Conservation (phyloP, 2,113 vertebrate genomes). For the Pachypanchax playfairii region DNA sequence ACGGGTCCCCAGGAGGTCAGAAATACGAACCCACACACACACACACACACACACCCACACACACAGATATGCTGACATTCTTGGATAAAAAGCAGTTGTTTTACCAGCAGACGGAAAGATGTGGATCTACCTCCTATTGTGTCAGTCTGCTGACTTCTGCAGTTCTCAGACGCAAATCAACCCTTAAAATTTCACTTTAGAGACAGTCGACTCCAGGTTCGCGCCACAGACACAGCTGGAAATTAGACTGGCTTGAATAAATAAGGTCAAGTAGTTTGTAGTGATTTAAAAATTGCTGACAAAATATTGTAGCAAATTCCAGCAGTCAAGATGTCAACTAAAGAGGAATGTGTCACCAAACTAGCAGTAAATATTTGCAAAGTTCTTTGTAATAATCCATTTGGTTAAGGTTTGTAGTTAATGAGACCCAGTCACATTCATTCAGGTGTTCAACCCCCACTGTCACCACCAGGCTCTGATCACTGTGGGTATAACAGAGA, state of each 20-base stretch:
- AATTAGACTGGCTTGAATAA: conserved; percentile 25
- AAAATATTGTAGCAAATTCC: conserved; percentile 8
- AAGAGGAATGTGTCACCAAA: not conserved
- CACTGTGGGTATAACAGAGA: not conserved
- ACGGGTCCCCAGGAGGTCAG: too few relatives aligned
- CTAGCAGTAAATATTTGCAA: not conserved
- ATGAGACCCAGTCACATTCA: not conserved
- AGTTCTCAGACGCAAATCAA: conserved; percentile 49
- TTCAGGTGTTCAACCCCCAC: not conserved
- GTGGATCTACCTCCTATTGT: conserved; percentile 74
- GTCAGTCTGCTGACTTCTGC: conserved; percentile 67
- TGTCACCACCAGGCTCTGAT: not conserved
- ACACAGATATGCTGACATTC: too few relatives aligned
- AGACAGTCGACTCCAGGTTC: conserved; percentile 26
- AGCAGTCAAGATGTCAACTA: conserved; percentile 4
- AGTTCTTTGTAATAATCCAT: not conserved
- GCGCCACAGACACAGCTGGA: conserved; percentile 36
- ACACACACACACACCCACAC: too few relatives aligned
- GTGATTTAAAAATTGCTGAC: not conserved
- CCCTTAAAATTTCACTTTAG: conserved; percentile 28
- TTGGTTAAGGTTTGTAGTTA: not conserved
- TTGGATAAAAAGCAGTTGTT: conserved; percentile 72
- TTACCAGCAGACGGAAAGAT: conserved; percentile 69
- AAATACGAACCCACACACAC: too few relatives aligned
- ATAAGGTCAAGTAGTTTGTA: conserved; percentile 1